phyloP scores from a whole-genome alignment of 2,888 invertebrate species.

The Anoncus sp. region DNA sequence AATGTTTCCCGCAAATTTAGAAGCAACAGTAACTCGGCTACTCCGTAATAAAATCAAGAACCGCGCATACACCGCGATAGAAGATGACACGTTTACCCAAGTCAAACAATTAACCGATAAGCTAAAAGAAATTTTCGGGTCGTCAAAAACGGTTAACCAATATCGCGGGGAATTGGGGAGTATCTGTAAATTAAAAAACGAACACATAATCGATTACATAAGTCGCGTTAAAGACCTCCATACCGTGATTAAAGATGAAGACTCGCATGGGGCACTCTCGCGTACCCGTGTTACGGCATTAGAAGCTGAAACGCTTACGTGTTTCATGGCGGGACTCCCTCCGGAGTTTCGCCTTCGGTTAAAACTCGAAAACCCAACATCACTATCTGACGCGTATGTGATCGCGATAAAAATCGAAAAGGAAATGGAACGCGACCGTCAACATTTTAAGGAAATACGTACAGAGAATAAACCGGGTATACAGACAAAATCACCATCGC shows the following conservation, averaged over 20 bases:
- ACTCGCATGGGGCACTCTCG: not conserved
- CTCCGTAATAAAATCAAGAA: too few species aligned
- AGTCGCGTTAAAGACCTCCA: conserved; percentile 44
- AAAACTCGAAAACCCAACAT: not conserved
- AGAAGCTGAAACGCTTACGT: conserved; percentile 12
- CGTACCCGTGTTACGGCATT: not conserved
- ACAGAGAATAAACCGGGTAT: not conserved
- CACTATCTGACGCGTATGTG: not conserved
- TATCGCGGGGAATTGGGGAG: too few species aligned
- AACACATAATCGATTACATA: conserved; percentile 50
- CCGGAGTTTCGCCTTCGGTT: conserved; percentile 29
- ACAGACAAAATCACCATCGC: not conserved
- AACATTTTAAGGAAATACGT: conserved; percentile 1
- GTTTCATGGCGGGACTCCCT: conserved; percentile 7
- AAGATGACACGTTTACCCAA: not conserved
- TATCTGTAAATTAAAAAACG: not conserved
- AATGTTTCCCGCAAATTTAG: too few species aligned
- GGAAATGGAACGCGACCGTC: too few species aligned
- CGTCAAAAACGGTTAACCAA: too few species aligned
- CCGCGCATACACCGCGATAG: not conserved
- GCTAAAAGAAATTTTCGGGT: too few species aligned
- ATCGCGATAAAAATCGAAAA: conserved; percentile 8
- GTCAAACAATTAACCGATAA: too few species aligned
- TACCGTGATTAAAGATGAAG: conserved; percentile 5
- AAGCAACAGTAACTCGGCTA: too few species aligned